Base-by-base conservation (phyloP, 2,888 invertebrate species). In the Palloptera scutellata region DNA sequence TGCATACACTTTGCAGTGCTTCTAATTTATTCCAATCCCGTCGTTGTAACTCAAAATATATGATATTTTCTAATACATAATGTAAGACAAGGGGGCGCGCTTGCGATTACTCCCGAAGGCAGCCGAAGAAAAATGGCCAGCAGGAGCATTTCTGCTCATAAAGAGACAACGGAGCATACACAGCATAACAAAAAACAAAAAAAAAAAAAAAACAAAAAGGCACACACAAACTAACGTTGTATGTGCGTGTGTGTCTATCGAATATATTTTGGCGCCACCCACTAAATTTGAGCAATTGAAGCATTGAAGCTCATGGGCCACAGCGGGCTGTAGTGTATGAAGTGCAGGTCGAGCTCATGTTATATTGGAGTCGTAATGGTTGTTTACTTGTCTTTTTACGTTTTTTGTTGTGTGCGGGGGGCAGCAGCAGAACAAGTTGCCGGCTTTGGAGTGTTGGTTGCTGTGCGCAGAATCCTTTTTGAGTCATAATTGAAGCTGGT, bases 1-100 rank as follows among this genome's bases (percentile, higher is more conserved):
- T 30, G 6, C 6, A 30, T 30, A 55, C 57, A 57, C 48, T 64
- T 30, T 55, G 41, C 48, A 15, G 58, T 40, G 60, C 68, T 64
- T 70, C 73, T 76, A 78, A 77, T 77, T 77, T 77, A 78, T 78
- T 78, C 78, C 77, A 77, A 77, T 77, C 77, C 76, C 74, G 74
- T 75, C 75, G 72, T 74, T 76, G 78, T 75, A 77, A 74, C 76
- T 78, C 75, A 77, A 75, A 75, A 70, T 72, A 66, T 67, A 30
- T 30, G 30, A 30, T 30, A 30, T 30, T 30, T 72, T 70, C 72
- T 63, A 71, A 69, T 77, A 78, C 73, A 77, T 76, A 72, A 77
- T 77, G 74, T 78, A 75, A 70, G 57, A 60, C 51, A 63, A 48
- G 61, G 52, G 60, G 51, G 65, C 62, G 66, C 67, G 71, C 65